Evolutionary conservation across 2,113 vertebrate species (phyloP), one percentile per base, ranked within the genome.

Genomic region (Antennarius striatus): DNA sequence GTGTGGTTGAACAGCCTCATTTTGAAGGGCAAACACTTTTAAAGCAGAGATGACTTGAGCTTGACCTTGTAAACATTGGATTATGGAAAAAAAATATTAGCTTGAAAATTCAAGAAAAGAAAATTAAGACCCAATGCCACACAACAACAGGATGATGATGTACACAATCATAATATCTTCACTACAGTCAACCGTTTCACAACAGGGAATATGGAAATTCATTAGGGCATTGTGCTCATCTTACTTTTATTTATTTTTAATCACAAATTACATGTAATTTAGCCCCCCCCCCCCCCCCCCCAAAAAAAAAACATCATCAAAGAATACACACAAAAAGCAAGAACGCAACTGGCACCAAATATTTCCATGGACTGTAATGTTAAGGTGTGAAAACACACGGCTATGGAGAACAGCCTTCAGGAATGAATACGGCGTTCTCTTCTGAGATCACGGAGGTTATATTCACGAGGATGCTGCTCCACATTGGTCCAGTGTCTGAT

Each of bases 241-340:
- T 53, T 3, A 73, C 48, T 28, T 47, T 54, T 17, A 77, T 6
- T 72, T 58, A 9, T 52, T 61, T 69, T 70, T 9, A 80, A 49
- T 22, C 49, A 80, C 57, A 87, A 89, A 90, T 85, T 68, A 77
- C 64, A 58, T 30, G 82, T 71, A 87, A 76, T 73, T 73, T 56
- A 76, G 64, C 36, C 60, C 32, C 39, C 39, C 39, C 39, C 60
- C 32, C 39, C 39, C 39, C 39, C 45, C 29, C 22, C 22, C 22
- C 22, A 22, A 22, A 72, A 66, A 22, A 22, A 22, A 22, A 22
- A 22, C 22, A 22, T 58, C 14, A 69, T 58, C 14, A 69, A 54
- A 42, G 10, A 59, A 74, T 52, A 62, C n/a, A 73, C 49, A 69
- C 39, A 39, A 42, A 46, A 56, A 58, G 14, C 56, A 30, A 71